phyloP scores from a whole-genome alignment of 2,888 invertebrate genomes.

The Ichneumoninae sp. region DNA sequence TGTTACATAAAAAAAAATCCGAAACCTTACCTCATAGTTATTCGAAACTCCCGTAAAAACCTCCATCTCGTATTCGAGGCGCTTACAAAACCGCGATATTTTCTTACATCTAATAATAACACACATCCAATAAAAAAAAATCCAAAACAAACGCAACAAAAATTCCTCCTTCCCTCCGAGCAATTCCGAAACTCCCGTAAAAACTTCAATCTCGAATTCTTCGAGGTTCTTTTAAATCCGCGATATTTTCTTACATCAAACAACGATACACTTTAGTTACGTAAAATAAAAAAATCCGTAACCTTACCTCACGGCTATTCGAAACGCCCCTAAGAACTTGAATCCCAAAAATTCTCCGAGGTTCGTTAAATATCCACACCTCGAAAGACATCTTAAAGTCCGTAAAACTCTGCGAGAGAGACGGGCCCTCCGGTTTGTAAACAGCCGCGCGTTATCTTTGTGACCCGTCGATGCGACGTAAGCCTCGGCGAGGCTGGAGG shows the following conservation, averaged over 20 bases:
- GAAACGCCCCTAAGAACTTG: background rate
- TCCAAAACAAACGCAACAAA: too few relatives aligned
- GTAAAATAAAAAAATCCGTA: too few relatives aligned
- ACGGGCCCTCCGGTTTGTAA: background rate
- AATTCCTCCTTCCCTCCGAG: background rate
- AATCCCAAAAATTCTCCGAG: background rate
- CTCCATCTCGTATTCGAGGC: background rate
- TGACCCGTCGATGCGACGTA: conserved; percentile 1
- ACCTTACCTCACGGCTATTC: too few relatives aligned
- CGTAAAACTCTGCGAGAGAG: background rate
- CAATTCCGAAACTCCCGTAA: background rate
- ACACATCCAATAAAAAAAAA: too few relatives aligned
- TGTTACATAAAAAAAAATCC: too few relatives aligned
- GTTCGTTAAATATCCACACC: background rate
- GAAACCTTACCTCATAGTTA: background rate
- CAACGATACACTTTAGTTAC: too few relatives aligned
- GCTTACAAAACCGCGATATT: background rate
- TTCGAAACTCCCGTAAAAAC: background rate
- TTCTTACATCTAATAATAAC: too few relatives aligned
- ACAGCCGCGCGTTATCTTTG: background rate
- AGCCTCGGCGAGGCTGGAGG: background rate
- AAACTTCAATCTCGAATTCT: background rate
- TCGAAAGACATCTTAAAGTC: background rate
- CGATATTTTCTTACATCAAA: too few relatives aligned
- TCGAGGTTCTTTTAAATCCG: too few relatives aligned